phyloP scores from a whole-genome alignment of 2,797 vertebrate species.

The Acanthopagrus latus region DNA sequence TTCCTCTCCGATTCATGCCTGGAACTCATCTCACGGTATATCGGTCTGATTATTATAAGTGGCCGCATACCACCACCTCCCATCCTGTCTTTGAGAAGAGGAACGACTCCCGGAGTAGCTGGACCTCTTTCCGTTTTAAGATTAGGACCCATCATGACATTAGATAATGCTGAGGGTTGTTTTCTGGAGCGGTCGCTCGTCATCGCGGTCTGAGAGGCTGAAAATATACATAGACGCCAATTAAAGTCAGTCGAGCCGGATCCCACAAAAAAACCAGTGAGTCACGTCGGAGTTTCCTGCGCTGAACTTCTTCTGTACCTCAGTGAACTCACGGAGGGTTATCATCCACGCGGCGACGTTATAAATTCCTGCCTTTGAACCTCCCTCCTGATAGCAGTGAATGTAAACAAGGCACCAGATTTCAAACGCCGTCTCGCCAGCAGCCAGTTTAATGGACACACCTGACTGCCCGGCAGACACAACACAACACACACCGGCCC shows the following conservation, averaged over 20 bases:
- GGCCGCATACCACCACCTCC: slow-evolving; percentile 83
- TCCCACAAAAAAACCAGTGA: slow-evolving; percentile 1
- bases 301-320: slow-evolving; percentile 11
- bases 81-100: slow-evolving; percentile 57
- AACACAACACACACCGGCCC: slow-evolving; percentile 64
- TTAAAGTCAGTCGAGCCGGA: slow-evolving; percentile 60
- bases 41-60: slow-evolving; percentile 79
- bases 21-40: slow-evolving; percentile 74
- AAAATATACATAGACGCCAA: slow-evolving; percentile 58
- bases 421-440: slow-evolving; percentile 59
- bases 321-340: slow-evolving; percentile 39
- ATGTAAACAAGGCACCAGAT: slow-evolving; percentile 77
- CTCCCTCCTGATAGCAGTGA: slow-evolving; percentile 67
- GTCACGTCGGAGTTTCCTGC: slow-evolving; percentile 1
- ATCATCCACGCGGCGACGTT: slow-evolving; percentile 27
- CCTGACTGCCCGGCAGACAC: slow-evolving; percentile 75
- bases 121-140: slow-evolving; percentile 38
- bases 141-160: slow-evolving; percentile 67
- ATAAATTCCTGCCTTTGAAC: slow-evolving; percentile 82
- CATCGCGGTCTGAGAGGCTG: slow-evolving; percentile 37
- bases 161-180: slow-evolving; percentile 49
- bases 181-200: slow-evolving; percentile 41
- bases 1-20: slow-evolving; percentile 71
- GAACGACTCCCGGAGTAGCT: slow-evolving; percentile 66
- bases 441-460: slow-evolving; percentile 68